Base-by-base conservation (phyloP, 2,888 invertebrate species). In the Macrosiphum euphorbiae region DNA sequence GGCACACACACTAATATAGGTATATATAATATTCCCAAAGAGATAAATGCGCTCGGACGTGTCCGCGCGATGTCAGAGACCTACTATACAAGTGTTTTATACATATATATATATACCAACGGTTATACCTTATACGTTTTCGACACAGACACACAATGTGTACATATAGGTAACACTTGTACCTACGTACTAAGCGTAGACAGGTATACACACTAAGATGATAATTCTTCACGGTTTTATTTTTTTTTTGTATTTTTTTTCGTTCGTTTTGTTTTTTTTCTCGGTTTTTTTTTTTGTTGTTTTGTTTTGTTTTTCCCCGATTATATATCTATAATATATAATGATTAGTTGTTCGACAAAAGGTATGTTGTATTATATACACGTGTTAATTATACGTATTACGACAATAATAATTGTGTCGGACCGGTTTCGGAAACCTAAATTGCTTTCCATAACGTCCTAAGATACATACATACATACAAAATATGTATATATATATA, bases 311-410 rank as follows among this genome's bases (percentile, higher is more conserved):
- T 78, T 78, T 24, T 4, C 91, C 10, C 58, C 28, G 47, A 88
- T 86, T n/a, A n/a, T n/a, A n/a, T n/a, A n/a, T n/a, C n/a, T n/a
- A n/a, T n/a, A n/a, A n/a, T n/a, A n/a, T n/a, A 58, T 58, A 58
- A 91, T 91, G 44, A 91, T 91, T 58, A 87, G 92, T 92, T 85
- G 92, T 92, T 78, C 52, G 92, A 93, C 90, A 90, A 93, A 85
- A 89, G 84, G 92, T 86, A 78, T 78, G 78, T 78, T 78, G 78
- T 78, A 35, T 78, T 78, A 78, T 78, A 78, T 78, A 78, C 78
- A 89, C 92, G 89, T 89, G 92, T 92, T 93, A 93, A 93, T 93
- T 93, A 93, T 93, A 93, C 44, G 92, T 89, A 92, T 92, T 92
- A 92, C 93, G 58, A 86, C 90, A 90, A 86, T 90, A 90, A 93